These are phyloP conservation scores for Pogoniulus pusillus DNA, from an alignment of 2,797 vertebrate genomes.

Conservation along the genomic window DNA sequence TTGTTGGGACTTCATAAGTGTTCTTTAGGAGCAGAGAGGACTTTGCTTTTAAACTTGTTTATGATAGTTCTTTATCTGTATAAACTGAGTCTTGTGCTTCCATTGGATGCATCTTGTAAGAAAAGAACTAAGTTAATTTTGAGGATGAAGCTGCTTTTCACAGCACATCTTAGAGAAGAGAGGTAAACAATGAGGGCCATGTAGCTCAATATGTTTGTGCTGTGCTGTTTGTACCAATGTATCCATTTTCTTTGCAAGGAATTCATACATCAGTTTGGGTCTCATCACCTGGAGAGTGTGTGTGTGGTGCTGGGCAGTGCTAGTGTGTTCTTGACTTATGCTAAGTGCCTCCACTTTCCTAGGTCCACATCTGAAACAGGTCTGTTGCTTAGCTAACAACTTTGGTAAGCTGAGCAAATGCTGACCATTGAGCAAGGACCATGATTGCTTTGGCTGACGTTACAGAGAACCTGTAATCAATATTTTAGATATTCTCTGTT, in stretches of 20 bases:
- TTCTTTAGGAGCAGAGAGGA: not conserved
- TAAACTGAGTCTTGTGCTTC: not conserved
- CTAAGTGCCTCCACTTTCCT: not conserved
- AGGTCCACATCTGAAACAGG: not conserved
- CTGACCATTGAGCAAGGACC: not conserved
- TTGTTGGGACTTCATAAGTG: not conserved
- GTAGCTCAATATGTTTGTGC: not conserved
- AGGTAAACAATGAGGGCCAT: not conserved
- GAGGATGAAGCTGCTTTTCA: not conserved
- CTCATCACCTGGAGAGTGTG: not conserved
- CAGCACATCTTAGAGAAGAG: not conserved
- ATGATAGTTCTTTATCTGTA: not conserved
- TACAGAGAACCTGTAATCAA: not conserved
- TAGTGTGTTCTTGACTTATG: accelerated
- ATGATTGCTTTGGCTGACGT: not conserved
- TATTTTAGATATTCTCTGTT: not conserved
- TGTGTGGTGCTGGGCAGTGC: not conserved
- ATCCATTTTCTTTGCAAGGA: not conserved
- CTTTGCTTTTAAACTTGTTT: not conserved
- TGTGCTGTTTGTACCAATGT: not conserved
- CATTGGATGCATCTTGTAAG: not conserved
- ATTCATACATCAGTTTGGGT: not conserved
- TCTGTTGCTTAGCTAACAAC: not conserved
- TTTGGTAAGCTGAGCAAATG: not conserved
- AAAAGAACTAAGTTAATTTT: not conserved